Conservation (phyloP, 2,888 invertebrate genomes). For the Parasteatoda lunata region DNA sequence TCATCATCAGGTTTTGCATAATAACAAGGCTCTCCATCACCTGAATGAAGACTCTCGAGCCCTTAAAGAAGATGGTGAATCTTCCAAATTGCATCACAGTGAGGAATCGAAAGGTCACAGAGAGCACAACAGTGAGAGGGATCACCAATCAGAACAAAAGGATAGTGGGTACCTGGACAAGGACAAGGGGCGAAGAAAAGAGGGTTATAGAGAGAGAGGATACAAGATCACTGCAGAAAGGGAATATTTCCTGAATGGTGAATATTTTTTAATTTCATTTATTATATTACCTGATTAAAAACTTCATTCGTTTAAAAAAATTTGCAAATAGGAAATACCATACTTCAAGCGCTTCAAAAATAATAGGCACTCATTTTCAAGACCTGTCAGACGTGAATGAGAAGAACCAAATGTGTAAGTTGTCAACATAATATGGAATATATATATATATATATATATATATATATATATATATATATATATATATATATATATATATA, state of each 20-base stretch:
- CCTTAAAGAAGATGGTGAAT: constrained; percentile 13
- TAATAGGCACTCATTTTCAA: too few species aligned
- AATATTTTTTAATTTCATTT: background rate
- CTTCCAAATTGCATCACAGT: constrained; percentile 39
- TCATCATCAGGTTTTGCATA: background rate
- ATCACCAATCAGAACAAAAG: constrained; percentile 33
- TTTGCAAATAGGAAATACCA: background rate
- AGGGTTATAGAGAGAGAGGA: constrained; percentile 70
- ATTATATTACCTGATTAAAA: too few species aligned
- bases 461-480: too few species aligned
- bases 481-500: too few species aligned
- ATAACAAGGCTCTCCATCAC: background rate
- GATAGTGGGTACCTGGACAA: constrained; percentile 59
- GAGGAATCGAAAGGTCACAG: constrained; percentile 56
- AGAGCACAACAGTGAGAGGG: constrained; percentile 41
- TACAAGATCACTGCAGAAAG: constrained; percentile 70
- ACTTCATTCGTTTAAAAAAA: background rate
- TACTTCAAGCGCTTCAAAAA: background rate
- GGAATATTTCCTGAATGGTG: constrained; percentile 69
- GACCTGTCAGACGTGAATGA: too few species aligned
- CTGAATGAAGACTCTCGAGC: constrained; percentile 21
- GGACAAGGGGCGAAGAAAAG: constrained; percentile 66
- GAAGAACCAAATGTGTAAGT: too few species aligned
- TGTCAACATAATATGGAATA: too few species aligned
- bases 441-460: too few species aligned